Percentiles rank a stretch among this genome's conserved stretches.
phyloP scores from a whole-genome alignment of 2,113 vertebrate species.

The Cebus imitator region DNA sequence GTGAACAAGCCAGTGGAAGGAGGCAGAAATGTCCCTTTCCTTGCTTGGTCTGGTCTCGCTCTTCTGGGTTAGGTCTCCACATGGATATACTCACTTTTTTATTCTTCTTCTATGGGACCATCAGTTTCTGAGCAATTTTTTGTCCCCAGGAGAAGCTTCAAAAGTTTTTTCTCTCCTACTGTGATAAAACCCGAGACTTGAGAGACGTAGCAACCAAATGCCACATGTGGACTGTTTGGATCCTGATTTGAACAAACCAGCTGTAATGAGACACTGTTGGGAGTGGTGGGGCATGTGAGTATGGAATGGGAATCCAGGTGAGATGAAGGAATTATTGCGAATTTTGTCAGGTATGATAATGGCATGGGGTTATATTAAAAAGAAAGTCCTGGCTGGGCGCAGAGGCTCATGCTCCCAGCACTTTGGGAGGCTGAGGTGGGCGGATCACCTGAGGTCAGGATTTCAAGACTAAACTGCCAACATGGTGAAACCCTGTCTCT shows the following conservation, averaged over 20 bases:
- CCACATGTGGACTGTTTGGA: neutral
- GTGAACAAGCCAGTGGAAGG: neutral
- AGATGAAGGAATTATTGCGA: neutral
- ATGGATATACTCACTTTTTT: neutral
- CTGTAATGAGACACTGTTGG: neutral
- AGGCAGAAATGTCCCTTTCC: neutral
- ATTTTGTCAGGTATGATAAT: neutral
- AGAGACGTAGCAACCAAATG: neutral
- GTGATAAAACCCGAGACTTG: neutral
- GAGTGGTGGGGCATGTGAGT: neutral
- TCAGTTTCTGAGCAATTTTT: conserved; percentile 11
- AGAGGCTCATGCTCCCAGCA: neutral
- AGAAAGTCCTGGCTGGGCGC: neutral
- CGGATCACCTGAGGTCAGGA: neutral
- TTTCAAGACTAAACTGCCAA: neutral
- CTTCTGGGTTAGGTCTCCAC: neutral
- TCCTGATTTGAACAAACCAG: neutral
- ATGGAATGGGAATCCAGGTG: neutral
- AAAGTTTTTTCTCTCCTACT: neutral
- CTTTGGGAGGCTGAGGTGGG: neutral
- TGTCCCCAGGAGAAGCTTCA: neutral
- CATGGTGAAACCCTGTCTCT: neutral
- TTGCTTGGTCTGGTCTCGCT: neutral
- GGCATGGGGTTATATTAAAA: neutral
- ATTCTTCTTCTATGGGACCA: neutral